Conservation (phyloP, 2,113 vertebrate species). For the Sebastes fasciatus region DNA sequence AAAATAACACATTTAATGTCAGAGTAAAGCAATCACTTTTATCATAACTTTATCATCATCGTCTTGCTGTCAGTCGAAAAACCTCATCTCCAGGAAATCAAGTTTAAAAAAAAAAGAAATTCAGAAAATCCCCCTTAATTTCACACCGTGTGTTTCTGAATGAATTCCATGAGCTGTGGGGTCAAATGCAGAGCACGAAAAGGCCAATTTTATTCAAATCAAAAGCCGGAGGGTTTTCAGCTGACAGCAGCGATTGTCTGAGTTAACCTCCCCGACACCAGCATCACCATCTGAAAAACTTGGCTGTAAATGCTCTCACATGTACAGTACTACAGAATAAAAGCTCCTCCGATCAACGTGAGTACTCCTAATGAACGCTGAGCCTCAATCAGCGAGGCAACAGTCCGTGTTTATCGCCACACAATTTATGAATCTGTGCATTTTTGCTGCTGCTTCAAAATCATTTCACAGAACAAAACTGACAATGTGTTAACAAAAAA, state of each 20-base stretch:
- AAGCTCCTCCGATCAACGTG: constrained; percentile 17
- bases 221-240: constrained; percentile 32
- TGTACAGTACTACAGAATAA: constrained; percentile 18
- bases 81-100: background rate
- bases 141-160: background rate
- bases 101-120: background rate
- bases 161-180: constrained; percentile 5
- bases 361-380: background rate
- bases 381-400: constrained; percentile 8
- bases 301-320: constrained; percentile 1
- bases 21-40: background rate
- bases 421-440: background rate
- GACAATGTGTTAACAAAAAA: background rate
- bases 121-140: constrained; percentile 7
- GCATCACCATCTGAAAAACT: constrained; percentile 10
- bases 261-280: constrained; percentile 26
- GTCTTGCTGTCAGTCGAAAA: constrained; percentile 17
- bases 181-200: background rate
- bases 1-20: constrained; percentile 22
- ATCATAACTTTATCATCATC: background rate
- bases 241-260: constrained; percentile 39
- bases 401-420: background rate
- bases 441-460: constrained; percentile 4
- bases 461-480: background rate
- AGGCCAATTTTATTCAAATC: constrained; percentile 17